Evolutionary conservation across 2,888 invertebrate genomes (phyloP).

Genomic region (Pammene fasciana): DNA sequence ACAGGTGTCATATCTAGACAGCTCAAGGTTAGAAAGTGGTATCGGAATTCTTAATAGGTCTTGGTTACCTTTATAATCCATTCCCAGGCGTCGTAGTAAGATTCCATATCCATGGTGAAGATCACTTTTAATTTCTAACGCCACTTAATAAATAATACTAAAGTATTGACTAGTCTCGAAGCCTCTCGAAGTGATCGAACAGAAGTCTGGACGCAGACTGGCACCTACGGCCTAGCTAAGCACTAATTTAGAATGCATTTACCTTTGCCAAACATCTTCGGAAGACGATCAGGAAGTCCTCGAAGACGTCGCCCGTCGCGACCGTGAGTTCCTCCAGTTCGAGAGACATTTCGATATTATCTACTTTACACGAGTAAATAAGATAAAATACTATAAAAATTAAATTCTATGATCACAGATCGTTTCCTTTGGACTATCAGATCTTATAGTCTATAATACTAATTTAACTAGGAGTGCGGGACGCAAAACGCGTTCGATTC

Average conservation of each 20-base stretch:
- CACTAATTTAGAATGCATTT: conserved; percentile 78
- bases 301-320: conserved; percentile 87
- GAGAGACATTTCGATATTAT: conserved; percentile 82
- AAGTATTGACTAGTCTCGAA: conserved; percentile 41
- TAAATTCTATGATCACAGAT: conserved; percentile 68
- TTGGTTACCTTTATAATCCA: conserved; percentile 64
- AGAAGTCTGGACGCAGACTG: conserved; percentile 54
- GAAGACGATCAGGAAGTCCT: conserved; percentile 88
- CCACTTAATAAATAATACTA: not conserved
- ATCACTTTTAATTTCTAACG: conserved; percentile 33
- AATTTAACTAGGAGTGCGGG: conserved; percentile 59
- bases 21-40: conserved; percentile 23
- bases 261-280: conserved; percentile 88
- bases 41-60: conserved; percentile 37
- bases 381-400: conserved; percentile 54
- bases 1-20: conserved; percentile 22
- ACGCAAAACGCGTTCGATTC: conserved; percentile 56
- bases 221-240: conserved; percentile 55
- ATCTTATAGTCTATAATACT: conserved; percentile 61
- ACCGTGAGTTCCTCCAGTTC: conserved; percentile 86
- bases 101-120: conserved; percentile 60
- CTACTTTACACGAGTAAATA: conserved; percentile 56
- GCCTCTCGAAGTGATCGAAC: conserved; percentile 48
- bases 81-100: conserved; percentile 63
- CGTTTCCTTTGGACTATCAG: conserved; percentile 65